A percentile compares a stretch with the other conserved stretches of the same genome.
These are phyloP conservation scores for Vanessa atalanta DNA, from an alignment of 1,140 invertebrate species.

Conservation along the genomic window DNA sequence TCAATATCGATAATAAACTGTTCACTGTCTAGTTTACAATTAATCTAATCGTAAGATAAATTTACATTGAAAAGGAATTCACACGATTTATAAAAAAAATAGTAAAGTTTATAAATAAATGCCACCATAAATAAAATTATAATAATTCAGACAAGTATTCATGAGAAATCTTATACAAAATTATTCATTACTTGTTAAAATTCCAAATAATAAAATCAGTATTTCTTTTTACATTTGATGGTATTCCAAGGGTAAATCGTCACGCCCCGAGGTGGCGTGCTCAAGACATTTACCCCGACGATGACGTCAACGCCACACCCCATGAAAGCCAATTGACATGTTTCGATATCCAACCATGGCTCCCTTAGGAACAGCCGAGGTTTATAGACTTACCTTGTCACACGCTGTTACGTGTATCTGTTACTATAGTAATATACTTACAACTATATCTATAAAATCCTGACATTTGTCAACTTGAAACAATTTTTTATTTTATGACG, in stretches of 20 bases:
- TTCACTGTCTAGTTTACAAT: too few species aligned
- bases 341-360: constrained; percentile 14
- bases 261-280: constrained; percentile 25
- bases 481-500: too few species aligned
- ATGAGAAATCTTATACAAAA: background rate
- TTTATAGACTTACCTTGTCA: constrained; percentile 9
- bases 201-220: constrained; percentile 15
- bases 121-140: background rate
- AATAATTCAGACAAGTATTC: background rate
- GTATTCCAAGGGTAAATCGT: constrained; percentile 29
- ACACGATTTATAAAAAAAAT: too few species aligned
- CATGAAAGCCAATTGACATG: constrained; percentile 23
- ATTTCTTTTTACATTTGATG: constrained; percentile 15
- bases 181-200: constrained; percentile 23
- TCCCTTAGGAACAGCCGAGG: background rate
- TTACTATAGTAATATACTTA: background rate
- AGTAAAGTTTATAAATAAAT: too few species aligned
- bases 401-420: background rate
- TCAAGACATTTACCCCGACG: constrained; percentile 26
- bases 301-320: constrained; percentile 41
- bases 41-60: too few species aligned
- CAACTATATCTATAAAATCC: too few species aligned
- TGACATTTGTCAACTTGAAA: too few species aligned
- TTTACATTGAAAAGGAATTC: too few species aligned
- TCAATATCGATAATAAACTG: too few species aligned